Evolutionary conservation across 2,888 invertebrate genomes (phyloP).

Genomic region (Lepidonotus clava): DNA sequence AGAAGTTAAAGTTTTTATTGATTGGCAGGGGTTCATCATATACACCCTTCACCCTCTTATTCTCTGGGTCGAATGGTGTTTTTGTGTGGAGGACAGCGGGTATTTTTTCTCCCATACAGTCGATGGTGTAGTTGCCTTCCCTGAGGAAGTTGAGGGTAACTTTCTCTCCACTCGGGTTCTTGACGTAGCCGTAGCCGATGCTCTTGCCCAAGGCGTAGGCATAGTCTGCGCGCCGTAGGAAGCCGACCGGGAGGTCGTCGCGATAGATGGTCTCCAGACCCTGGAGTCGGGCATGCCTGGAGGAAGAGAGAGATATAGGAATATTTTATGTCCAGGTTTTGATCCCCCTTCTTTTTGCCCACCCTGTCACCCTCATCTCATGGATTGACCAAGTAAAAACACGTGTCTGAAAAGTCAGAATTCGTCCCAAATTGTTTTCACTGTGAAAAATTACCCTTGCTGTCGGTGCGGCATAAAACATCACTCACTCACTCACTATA

Average conservation of each 20-base stretch:
- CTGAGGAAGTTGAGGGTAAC: conserved; percentile 71
- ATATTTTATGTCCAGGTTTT: neutral
- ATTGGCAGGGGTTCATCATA: conserved; percentile 74
- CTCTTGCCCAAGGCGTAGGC: conserved; percentile 84
- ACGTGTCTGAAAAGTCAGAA: no score
- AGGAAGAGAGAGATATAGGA: conserved; percentile 54
- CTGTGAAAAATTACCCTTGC: no score
- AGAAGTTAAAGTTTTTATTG: neutral
- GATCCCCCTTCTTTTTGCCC: no score
- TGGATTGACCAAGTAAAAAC: no score
- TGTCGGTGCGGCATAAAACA: no score
- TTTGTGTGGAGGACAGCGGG: conserved; percentile 86
- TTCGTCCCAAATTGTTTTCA: no score
- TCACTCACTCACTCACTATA: no score
- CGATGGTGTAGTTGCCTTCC: conserved; percentile 89
- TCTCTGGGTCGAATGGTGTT: conserved; percentile 91
- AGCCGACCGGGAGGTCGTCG: conserved; percentile 87
- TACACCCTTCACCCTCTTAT: conserved; percentile 86
- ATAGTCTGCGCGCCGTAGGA: conserved; percentile 90
- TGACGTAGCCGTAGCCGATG: conserved; percentile 84
- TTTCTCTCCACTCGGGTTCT: conserved; percentile 83
- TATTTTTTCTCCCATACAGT: conserved; percentile 85
- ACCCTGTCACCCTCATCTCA: no score
- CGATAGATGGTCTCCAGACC: conserved; percentile 91
- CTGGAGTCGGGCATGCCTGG: conserved; percentile 86